Percentiles rank a stretch among this genome's conserved stretches.
Evolutionary conservation across 2,797 vertebrate species (phyloP).

Genomic region (Chelidonichthys spinosus): DNA sequence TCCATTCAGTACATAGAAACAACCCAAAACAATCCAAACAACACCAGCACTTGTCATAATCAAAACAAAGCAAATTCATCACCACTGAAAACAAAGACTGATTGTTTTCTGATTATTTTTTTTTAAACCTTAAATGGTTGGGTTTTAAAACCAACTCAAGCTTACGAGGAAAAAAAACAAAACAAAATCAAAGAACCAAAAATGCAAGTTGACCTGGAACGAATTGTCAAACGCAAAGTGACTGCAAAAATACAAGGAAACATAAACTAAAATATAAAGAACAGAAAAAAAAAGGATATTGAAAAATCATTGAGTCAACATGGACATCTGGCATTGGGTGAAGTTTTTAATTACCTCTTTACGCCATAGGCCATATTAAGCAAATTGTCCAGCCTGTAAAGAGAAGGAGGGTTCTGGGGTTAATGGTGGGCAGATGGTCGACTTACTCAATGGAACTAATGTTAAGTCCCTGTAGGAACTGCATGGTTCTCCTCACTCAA

Average conservation of each 20-base stretch:
- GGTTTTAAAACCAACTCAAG: conserved; percentile 76
- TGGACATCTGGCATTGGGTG: conserved; percentile 99
- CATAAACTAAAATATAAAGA: conserved; percentile 76
- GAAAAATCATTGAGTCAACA: conserved; percentile 95
- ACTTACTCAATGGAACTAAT: conserved; percentile 99
- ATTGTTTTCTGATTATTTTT: conserved; percentile 53
- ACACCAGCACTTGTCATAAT: conserved; percentile 89
- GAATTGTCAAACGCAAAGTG: conserved; percentile 90
- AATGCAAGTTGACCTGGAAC: conserved; percentile 81
- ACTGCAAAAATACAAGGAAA: conserved; percentile 90
- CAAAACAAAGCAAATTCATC: conserved; percentile 85
- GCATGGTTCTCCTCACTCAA: conserved; percentile 84
- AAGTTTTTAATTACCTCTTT: conserved; percentile 99
- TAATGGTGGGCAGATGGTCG: conserved; percentile 99
- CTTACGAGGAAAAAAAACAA: conserved; percentile 63
- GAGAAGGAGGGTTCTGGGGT: conserved; percentile 99
- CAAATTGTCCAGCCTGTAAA: conserved; percentile 99
- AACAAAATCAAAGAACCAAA: conserved; percentile 81
- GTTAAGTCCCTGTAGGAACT: conserved; percentile 88
- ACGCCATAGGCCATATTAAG: conserved; percentile 99
- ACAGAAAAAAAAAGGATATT: conserved; percentile 85
- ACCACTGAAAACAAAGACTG: conserved; percentile 90
- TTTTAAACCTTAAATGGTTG: conserved; percentile 74
- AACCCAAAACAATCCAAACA: conserved; percentile 91
- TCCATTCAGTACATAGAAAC: conserved; percentile 88